Conservation (phyloP, 2,797 vertebrate species). For the Synanceia verrucosa region DNA sequence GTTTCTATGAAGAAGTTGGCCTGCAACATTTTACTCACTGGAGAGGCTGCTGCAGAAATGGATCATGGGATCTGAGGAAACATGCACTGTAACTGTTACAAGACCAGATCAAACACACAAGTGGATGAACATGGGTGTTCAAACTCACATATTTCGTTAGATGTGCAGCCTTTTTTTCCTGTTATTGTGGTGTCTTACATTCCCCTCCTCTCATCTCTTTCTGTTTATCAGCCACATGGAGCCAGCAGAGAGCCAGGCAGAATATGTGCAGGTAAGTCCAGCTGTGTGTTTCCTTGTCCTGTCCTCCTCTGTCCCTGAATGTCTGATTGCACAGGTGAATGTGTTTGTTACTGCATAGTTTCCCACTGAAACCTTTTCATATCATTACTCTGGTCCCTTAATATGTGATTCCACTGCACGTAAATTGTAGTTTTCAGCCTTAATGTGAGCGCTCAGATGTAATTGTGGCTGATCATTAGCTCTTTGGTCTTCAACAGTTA, state of each 20-base stretch:
- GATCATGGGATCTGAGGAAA: constrained; percentile 48
- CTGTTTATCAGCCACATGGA: constrained; percentile 59
- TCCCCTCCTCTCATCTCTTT: constrained; percentile 3
- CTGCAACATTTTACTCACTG: constrained; percentile 11
- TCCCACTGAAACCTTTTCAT: background rate
- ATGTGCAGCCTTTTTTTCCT: background rate
- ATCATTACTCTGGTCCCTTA: background rate
- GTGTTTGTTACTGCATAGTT: background rate
- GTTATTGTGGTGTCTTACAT: constrained; percentile 3
- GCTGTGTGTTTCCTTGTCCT: background rate
- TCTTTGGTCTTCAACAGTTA: constrained; percentile 34
- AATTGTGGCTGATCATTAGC: constrained; percentile 58
- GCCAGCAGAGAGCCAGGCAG: constrained; percentile 22
- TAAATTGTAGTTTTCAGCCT: constrained; percentile 14
- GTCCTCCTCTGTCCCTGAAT: background rate
- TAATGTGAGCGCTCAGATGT: constrained; percentile 51
- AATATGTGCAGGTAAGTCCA: constrained; percentile 64
- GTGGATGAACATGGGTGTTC: background rate
- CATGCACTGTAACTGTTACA: constrained; percentile 53
- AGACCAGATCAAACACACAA: constrained; percentile 41
- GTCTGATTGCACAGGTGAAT: background rate
- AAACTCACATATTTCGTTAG: background rate
- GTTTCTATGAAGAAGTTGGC: constrained; percentile 25
- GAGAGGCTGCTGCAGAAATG: constrained; percentile 29
- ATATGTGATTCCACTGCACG: constrained; percentile 3